Evolutionary conservation across 92 coral and sea anemone species (phyloP).

Genomic region (Ricordea florida): DNA sequence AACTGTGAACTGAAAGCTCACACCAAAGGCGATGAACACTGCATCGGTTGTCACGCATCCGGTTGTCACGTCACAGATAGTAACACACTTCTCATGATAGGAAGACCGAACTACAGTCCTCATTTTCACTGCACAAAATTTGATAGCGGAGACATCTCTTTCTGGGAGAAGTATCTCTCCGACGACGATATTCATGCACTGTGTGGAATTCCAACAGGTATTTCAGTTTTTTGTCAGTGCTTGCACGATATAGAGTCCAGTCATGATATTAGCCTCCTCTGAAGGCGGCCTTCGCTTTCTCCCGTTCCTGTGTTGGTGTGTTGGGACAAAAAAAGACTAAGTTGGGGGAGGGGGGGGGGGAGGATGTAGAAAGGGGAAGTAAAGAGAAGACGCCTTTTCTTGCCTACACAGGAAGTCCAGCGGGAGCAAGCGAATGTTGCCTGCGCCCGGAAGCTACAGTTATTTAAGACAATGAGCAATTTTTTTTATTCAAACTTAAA

Average conservation of each 20-base stretch:
- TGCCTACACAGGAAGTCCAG: too few species aligned
- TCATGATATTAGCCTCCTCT: neutral
- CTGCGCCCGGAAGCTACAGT: too few species aligned
- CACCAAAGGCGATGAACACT: conserved; percentile 73
- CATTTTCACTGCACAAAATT: conserved; percentile 91
- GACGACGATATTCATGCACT: conserved; percentile 70
- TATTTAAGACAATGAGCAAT: too few species aligned
- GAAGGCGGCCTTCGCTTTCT: too few species aligned
- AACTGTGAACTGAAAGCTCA: conserved; percentile 89
- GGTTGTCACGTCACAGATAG: conserved; percentile 91
- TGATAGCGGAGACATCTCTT: conserved; percentile 91
- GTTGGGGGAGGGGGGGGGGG: too few species aligned
- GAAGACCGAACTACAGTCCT: conserved; percentile 91
- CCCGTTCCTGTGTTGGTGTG: too few species aligned
- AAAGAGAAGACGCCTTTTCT: too few species aligned
- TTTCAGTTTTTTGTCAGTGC: neutral
- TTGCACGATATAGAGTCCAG: neutral
- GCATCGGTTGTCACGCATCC: conserved; percentile 86
- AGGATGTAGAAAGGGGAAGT: too few species aligned
- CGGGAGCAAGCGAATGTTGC: too few species aligned
- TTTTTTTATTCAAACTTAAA: too few species aligned
- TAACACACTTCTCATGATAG: conserved; percentile 90
- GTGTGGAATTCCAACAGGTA: conserved; percentile 80
- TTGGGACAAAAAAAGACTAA: too few species aligned
- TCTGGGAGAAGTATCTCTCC: conserved; percentile 83